These are phyloP conservation scores for Drosophila pseudotalamancana DNA, from an alignment of 2,888 invertebrate genomes.

Conservation along the genomic window DNA sequence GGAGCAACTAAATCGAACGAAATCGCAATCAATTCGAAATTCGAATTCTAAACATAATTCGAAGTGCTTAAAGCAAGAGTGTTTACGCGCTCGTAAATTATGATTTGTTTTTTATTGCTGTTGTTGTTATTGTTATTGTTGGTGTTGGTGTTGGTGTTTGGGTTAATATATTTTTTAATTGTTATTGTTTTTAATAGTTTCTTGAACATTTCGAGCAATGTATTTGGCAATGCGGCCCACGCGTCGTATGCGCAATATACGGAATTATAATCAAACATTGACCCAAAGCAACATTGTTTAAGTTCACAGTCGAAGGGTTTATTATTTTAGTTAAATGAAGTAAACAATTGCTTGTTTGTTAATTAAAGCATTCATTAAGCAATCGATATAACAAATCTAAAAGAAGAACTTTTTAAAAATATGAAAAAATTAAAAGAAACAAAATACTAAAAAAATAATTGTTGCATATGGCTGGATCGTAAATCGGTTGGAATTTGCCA, in stretches of 20 bases:
- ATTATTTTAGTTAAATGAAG: too few relatives aligned
- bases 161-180: constrained; percentile 1
- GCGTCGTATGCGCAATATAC: constrained; percentile 28
- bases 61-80: constrained; percentile 5
- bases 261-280: too few relatives aligned
- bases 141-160: constrained; percentile 3
- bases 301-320: too few relatives aligned
- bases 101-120: constrained; percentile 9
- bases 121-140: background rate
- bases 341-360: constrained; percentile 2
- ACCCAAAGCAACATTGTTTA: too few relatives aligned
- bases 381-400: background rate
- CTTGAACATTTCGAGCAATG: constrained; percentile 5
- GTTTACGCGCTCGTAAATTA: constrained; percentile 30
- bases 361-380: constrained; percentile 10
- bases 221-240: background rate
- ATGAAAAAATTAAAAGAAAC: background rate
- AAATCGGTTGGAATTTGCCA: constrained; percentile 49
- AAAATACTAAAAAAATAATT: background rate
- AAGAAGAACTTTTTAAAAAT: background rate
- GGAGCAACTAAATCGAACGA: too few relatives aligned
- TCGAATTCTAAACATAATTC: background rate
- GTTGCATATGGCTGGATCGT: constrained; percentile 39
- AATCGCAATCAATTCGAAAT: background rate
- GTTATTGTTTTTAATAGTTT: constrained; percentile 18